phyloP scores from a whole-genome alignment of 1,140 invertebrate species.

The Drosophila bifasciata region DNA sequence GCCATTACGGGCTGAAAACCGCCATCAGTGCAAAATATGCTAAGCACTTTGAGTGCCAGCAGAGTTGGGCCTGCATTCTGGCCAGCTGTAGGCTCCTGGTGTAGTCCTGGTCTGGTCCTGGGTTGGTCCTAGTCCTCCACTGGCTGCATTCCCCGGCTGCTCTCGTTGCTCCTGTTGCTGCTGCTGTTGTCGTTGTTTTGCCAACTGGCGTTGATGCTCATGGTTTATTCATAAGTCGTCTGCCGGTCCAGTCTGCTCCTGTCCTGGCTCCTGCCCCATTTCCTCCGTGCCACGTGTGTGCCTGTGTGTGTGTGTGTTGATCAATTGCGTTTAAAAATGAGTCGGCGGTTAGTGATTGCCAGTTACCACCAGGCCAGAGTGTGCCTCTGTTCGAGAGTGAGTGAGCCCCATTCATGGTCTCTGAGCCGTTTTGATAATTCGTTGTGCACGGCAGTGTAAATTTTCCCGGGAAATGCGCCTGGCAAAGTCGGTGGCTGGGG shows the following conservation, averaged over 20 bases:
- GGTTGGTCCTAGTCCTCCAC: too few relatives aligned
- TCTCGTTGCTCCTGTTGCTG: slow-evolving; percentile 11
- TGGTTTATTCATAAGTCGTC: slow-evolving; percentile 63
- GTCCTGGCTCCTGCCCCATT: background rate
- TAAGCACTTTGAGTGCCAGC: slow-evolving; percentile 57
- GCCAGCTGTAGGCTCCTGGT: slow-evolving; percentile 9
- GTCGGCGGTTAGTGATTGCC: slow-evolving; percentile 61
- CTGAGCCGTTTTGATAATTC: slow-evolving; percentile 50
- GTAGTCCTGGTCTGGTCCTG: slow-evolving; percentile 1
- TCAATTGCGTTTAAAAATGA: slow-evolving; percentile 61
- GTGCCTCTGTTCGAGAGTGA: too few relatives aligned
- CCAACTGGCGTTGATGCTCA: slow-evolving; percentile 61
- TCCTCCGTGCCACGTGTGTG: slow-evolving; percentile 3
- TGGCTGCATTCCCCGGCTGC: slow-evolving; percentile 17
- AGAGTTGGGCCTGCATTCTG: background rate
- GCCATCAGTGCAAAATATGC: slow-evolving; percentile 65
- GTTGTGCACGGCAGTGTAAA: slow-evolving; percentile 45
- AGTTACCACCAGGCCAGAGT: slow-evolving; percentile 44
- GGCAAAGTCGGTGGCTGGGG: too few relatives aligned
- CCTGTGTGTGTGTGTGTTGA: slow-evolving; percentile 42
- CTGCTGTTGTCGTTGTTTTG: slow-evolving; percentile 52
- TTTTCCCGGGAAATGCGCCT: slow-evolving; percentile 35
- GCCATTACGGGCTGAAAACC: slow-evolving; percentile 51
- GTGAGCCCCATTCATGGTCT: slow-evolving; percentile 39
- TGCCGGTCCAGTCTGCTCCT: slow-evolving; percentile 1